A percentile compares a stretch with the other conserved stretches of the same genome.
Evolutionary conservation across 35 echinoderm and acorn worm genomes (phyloP).

Genomic region (Diadema setosum): DNA sequence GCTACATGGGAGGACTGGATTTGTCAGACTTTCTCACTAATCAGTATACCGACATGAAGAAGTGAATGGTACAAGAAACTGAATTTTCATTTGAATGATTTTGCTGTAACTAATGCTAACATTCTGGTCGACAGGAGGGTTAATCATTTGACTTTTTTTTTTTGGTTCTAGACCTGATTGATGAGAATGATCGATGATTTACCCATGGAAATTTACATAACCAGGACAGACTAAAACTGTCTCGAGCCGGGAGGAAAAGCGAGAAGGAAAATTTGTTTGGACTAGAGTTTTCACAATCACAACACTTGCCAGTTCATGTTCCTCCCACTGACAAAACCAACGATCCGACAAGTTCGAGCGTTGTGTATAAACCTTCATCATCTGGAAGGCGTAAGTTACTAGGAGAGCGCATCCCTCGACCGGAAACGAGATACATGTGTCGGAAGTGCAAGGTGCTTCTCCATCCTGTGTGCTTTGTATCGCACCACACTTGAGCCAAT

Average conservation of each 20-base stretch:
- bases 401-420: neutral
- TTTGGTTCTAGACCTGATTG: neutral
- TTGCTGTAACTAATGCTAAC: conserved; percentile 18
- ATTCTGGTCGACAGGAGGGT: neutral
- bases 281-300: neutral
- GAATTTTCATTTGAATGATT: conserved; percentile 12
- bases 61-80: conserved; percentile 53
- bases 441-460: neutral
- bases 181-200: no score
- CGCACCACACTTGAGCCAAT: neutral
- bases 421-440: neutral
- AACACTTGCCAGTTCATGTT: neutral
- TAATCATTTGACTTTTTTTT: neutral
- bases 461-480: neutral
- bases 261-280: neutral
- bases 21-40: conserved; percentile 17
- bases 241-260: neutral
- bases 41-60: neutral
- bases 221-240: no score
- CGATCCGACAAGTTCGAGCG: neutral
- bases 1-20: conserved; percentile 26
- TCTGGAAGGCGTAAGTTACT: neutral
- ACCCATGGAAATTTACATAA: no score
- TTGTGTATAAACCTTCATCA: neutral
- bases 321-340: neutral